Evolutionary conservation across 2,888 invertebrate genomes (phyloP), one percentile per base, ranked within the genome.

Genomic region (Hyposoter didymator): DNA sequence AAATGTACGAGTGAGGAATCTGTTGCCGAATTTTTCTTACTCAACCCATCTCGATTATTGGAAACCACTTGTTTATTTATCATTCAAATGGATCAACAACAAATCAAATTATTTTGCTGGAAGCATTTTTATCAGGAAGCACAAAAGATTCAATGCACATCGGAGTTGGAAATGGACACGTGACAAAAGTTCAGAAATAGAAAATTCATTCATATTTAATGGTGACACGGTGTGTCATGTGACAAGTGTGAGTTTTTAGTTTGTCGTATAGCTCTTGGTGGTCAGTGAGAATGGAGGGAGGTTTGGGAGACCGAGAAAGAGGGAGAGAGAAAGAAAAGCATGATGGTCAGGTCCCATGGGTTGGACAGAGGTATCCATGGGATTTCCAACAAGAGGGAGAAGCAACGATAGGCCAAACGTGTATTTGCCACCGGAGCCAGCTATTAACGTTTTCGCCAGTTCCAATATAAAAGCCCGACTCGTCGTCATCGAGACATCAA

Each of bases 391-490:
- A 74, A 86, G 87, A 82, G 87, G 86, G 87, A 87, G 84, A 84
- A 82, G 45, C 66, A 39, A 70, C 35, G 64, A 80, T 66, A 73
- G 78, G 74, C 76, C 28, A 75, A 52, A 69, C 43, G 47, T 74
- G 75, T 80, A 73, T 72, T 73, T 45, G 59, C 81, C 74, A 47
- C 66, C 66, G 55, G 62, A 47, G 39, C 62, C 49, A 19, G 67
- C 72, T 72, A 81, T 66, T 55, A 72, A 84, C 80, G 73, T 87
- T 87, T 87, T 78, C 74, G 81, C 75, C 73, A 59, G 73, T 74
- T 69, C 59, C 79, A 67, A 81, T 87, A 87, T 87, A 87, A 87
- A 87, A 86, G 87, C 85, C 70, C 12, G 59, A 28, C 55, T 73
- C 79, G 70, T 55, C 64, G 74, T 73, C 76, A 64, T 80, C 84